These are phyloP conservation scores for Globodera rostochiensis DNA, from an alignment of 1,140 invertebrate genomes.

Conservation along the genomic window DNA sequence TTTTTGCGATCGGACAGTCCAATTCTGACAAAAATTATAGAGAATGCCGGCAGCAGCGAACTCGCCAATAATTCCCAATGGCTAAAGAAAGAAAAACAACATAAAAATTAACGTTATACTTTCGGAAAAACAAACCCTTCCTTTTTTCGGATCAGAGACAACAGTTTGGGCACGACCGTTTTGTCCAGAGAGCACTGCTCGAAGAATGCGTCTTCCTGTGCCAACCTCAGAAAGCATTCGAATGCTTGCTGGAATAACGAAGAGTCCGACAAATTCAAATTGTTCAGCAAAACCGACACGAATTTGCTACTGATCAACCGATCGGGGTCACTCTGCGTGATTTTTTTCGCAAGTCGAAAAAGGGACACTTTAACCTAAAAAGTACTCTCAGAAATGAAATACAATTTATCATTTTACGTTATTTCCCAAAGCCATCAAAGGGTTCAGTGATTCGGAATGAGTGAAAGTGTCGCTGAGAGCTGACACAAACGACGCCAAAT, in stretches of 20 bases:
- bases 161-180: constrained; percentile 37
- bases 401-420: background rate
- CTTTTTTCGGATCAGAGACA: constrained; percentile 41
- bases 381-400: background rate
- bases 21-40: constrained; percentile 25
- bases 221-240: constrained; percentile 39
- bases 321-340: constrained; percentile 6
- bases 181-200: constrained; percentile 39
- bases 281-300: constrained; percentile 25
- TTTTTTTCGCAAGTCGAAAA: constrained; percentile 20
- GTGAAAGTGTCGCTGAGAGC: constrained; percentile 14
- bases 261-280: constrained; percentile 34
- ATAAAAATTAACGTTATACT: background rate
- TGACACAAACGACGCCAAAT: background rate
- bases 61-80: constrained; percentile 36
- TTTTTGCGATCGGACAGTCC: background rate
- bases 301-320: constrained; percentile 24
- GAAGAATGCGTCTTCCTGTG: constrained; percentile 30
- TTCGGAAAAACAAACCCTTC: constrained; percentile 20
- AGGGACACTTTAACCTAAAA: constrained; percentile 37
- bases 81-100: constrained; percentile 13
- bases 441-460: constrained; percentile 12
- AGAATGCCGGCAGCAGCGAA: constrained; percentile 30
- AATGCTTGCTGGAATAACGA: constrained; percentile 32
- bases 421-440: constrained; percentile 29